Conservation (phyloP, 2,888 invertebrate species). For the Epinotia brunnichana region DNA sequence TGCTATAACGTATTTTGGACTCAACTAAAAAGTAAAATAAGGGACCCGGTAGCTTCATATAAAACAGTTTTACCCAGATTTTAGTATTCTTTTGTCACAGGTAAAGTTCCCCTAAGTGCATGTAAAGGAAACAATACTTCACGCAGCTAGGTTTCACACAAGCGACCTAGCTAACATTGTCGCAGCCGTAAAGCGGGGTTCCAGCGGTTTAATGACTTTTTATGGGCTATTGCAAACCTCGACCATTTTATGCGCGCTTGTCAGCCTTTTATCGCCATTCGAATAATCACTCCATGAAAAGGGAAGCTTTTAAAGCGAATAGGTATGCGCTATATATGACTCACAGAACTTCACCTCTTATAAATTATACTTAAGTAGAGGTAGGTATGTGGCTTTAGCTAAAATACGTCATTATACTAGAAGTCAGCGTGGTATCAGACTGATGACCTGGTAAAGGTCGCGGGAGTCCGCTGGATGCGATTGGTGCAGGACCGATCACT, state of each 20-base stretch:
- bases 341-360: not conserved
- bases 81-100: conserved; percentile 5
- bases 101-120: conserved; percentile 19
- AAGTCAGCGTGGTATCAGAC: too few species aligned
- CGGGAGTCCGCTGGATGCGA: too few species aligned
- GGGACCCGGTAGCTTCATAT: too few species aligned
- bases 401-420: too few species aligned
- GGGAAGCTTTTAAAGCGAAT: conserved; percentile 17
- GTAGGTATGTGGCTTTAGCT: not conserved
- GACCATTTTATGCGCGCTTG: conserved; percentile 66
- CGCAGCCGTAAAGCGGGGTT: conserved; percentile 66
- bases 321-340: not conserved
- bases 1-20: too few species aligned
- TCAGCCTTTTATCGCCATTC: conserved; percentile 58
- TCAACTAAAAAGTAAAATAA: too few species aligned
- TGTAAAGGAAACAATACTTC: conserved; percentile 16
- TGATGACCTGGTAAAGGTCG: too few species aligned
- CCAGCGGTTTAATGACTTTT: conserved; percentile 74
- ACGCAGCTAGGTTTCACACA: conserved; percentile 10
- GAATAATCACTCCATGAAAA: conserved; percentile 59
- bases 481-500: too few species aligned
- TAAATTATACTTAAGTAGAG: not conserved
- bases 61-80: conserved; percentile 1
- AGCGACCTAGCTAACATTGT: conserved; percentile 65
- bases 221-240: conserved; percentile 71